phyloP scores from a whole-genome alignment of 1,140 invertebrate species.

The Agraylea sexmaculata region DNA sequence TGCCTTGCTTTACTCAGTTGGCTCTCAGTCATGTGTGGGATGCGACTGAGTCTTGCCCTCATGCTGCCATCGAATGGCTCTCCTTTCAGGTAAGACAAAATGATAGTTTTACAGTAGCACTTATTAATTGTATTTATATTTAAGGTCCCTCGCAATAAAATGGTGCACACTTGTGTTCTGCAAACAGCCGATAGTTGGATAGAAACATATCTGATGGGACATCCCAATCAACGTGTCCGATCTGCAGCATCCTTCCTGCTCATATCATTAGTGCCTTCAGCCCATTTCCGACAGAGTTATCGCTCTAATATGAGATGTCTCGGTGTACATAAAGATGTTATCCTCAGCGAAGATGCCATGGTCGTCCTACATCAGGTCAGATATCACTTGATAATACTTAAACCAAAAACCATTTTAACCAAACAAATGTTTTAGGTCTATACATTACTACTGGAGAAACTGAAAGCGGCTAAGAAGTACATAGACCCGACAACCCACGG shows the following conservation, averaged over 20 bases:
- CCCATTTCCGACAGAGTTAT: constrained; percentile 78
- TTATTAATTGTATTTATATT: constrained; percentile 1
- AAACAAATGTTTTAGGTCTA: constrained; percentile 46
- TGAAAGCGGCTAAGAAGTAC: constrained; percentile 74
- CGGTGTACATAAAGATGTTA: constrained; percentile 27
- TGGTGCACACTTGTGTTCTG: constrained; percentile 80
- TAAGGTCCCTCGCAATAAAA: constrained; percentile 70
- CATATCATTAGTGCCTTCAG: constrained; percentile 78
- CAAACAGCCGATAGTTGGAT: constrained; percentile 80
- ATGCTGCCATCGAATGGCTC: constrained; percentile 85
- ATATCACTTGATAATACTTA: not conserved
- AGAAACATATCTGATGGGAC: constrained; percentile 77
- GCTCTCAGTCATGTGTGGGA: constrained; percentile 83
- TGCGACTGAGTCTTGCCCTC: constrained; percentile 77
- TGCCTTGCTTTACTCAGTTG: constrained; percentile 81
- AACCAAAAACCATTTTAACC: not conserved
- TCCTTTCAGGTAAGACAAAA: constrained; percentile 64
- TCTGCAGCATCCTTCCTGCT: constrained; percentile 73
- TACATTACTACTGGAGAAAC: constrained; percentile 59
- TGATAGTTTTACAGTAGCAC: not conserved
- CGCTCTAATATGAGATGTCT: constrained; percentile 41
- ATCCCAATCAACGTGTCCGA: constrained; percentile 73
- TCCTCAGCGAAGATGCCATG: constrained; percentile 54
- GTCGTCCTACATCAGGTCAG: constrained; percentile 61
- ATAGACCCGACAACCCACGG: constrained; percentile 75